Base-by-base conservation (phyloP, 2,113 vertebrate genomes). In the Tragelaphus imberbis region DNA sequence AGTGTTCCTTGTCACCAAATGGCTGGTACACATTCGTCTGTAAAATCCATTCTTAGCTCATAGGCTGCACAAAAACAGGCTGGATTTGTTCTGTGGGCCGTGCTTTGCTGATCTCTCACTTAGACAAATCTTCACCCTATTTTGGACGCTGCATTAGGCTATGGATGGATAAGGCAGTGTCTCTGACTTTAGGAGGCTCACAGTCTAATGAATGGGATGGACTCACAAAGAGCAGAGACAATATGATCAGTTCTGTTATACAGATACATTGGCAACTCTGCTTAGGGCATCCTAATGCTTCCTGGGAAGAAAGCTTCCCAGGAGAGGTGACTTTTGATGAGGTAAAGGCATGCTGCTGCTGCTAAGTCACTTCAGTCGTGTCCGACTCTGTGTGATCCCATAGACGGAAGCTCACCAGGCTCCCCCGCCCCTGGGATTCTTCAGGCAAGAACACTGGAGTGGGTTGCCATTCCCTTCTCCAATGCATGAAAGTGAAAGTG, bases 31-130 rank as follows among this genome's bases (percentile, higher is more conserved):
- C 4, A 6, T 49, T 28, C 6, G 0, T 58, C 7, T 13, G 5
- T 58, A 33, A 82, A 56, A 49, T 47, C 13, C 5, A 2, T 33
- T 65, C 49, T 82, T 55, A 51, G 79, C 9, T 28, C 10, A 1
- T 0, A 2, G 36, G 19, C 30, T 5, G 0, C 0, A 49, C 15
- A 23, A 13, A 30, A 36, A 8, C 36, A 13, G 61, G 44, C 40
- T 11, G 63, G 49, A 10, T 49, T 44, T 84, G 30, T 56, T n/a
- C 17, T 0, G 3, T 2, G 17, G 47, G 28, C 21, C 3, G 13
- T 5, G 19, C 15, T 59, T 55, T 33, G 53, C 44, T 1, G 23
- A 14, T 13, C 10, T 56, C 82, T 23, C n/a, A 2, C 79, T 82
- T 28, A 13, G 59, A 5, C 15, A n/a, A 33, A 4, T 7, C 58